A percentile compares a stretch with the other conserved stretches of the same genome.
phyloP scores from a whole-genome alignment of 2,797 vertebrate species.

The Carapus acus region DNA sequence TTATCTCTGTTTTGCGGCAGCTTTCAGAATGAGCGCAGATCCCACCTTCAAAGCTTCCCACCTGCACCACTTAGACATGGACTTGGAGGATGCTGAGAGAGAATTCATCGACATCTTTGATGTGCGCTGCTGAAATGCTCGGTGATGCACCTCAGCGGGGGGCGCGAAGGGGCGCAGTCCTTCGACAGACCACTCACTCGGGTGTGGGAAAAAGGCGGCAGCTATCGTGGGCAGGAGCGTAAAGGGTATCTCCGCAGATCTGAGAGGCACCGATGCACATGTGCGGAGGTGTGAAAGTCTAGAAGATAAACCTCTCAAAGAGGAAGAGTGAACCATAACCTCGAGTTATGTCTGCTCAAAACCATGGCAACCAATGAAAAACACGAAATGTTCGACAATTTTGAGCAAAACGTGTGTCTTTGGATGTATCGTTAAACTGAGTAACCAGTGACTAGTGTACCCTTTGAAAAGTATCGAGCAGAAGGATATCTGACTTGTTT shows the following conservation, averaged over 20 bases:
- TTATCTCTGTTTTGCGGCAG: neutral
- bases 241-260: slow-evolving; percentile 44
- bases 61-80: neutral
- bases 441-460: too few relatives aligned
- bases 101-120: slow-evolving; percentile 1
- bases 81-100: neutral
- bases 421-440: neutral
- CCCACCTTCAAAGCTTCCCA: neutral
- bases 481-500: too few relatives aligned
- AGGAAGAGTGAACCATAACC: slow-evolving; percentile 50
- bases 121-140: neutral
- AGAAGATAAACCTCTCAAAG: slow-evolving; percentile 51
- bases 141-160: slow-evolving; percentile 1
- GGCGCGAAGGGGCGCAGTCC: neutral
- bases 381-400: slow-evolving; percentile 1
- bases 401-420: slow-evolving; percentile 17
- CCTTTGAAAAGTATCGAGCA: too few relatives aligned
- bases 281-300: slow-evolving; percentile 48
- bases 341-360: slow-evolving; percentile 18
- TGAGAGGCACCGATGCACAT: slow-evolving; percentile 19
- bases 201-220: slow-evolving; percentile 8
- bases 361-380: neutral
- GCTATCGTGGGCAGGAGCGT: slow-evolving; percentile 14
- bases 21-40: neutral
- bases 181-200: slow-evolving; percentile 19